Conservation (phyloP, 2,113 vertebrate genomes). For the Sinosuthora webbiana region DNA sequence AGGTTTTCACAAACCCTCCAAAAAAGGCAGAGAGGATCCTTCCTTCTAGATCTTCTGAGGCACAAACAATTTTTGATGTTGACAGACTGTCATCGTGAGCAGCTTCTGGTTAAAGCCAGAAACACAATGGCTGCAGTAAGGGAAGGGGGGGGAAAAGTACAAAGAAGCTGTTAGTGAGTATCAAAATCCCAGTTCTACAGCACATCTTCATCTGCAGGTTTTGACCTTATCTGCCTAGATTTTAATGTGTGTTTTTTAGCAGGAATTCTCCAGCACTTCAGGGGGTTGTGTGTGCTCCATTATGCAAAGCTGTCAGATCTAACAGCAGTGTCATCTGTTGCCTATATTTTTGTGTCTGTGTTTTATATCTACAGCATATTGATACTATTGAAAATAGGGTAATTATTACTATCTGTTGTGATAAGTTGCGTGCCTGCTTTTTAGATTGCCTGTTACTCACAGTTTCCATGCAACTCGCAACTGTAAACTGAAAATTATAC, state of each 20-base stretch:
- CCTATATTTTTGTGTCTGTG: neutral
- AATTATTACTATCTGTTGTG: neutral
- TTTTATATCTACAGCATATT: neutral
- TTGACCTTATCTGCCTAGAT: neutral
- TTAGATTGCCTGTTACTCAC: neutral
- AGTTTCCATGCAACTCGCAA: constrained; percentile 41
- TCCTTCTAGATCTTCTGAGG: neutral
- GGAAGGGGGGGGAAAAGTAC: rapidly evolving
- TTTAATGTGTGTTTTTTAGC: neutral
- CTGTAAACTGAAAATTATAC: neutral
- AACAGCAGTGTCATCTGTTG: neutral
- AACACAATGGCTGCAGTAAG: neutral
- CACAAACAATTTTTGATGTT: neutral
- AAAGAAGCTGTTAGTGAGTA: neutral
- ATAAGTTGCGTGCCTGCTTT: neutral
- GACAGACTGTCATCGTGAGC: neutral
- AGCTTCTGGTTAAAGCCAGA: neutral
- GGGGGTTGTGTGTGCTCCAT: neutral
- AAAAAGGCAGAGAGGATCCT: neutral
- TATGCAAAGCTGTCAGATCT: neutral
- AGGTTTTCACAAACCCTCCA: neutral
- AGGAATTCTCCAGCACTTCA: neutral
- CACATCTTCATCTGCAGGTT: neutral
- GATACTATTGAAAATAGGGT: neutral
- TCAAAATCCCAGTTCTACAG: neutral